phyloP scores from a whole-genome alignment of 2,113 vertebrate species.

The Dascyllus trimaculatus region DNA sequence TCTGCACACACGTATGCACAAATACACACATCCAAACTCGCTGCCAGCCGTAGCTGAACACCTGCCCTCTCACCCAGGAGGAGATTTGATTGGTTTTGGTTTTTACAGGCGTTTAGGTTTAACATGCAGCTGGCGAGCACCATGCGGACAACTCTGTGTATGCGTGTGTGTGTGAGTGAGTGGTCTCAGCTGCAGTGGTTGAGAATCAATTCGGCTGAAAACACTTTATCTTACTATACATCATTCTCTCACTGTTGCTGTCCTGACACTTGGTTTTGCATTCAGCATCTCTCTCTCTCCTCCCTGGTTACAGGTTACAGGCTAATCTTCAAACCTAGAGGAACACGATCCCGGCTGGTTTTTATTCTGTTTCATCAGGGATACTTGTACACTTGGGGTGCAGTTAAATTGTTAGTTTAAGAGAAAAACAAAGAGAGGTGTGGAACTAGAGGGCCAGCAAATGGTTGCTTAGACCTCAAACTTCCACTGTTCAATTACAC shows the following conservation, averaged over 20 bases:
- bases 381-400: conserved; percentile 11
- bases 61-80: conserved; percentile 60
- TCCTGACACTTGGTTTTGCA: conserved; percentile 7
- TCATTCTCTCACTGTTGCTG: conserved; percentile 27
- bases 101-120: conserved; percentile 66
- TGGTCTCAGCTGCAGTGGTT: conserved; percentile 66
- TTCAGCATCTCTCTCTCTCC: conserved; percentile 4
- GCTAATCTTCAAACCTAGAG: neutral
- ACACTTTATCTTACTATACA: conserved; percentile 42
- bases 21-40: conserved; percentile 49
- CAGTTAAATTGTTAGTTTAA: conserved; percentile 2
- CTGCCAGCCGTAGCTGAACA: conserved; percentile 50
- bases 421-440: conserved; percentile 10
- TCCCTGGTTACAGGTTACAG: conserved; percentile 10
- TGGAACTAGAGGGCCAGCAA: neutral
- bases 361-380: conserved; percentile 23
- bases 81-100: conserved; percentile 66
- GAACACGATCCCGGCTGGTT: neutral
- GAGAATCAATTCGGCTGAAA: conserved; percentile 67
- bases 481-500: neutral
- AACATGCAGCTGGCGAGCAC: conserved; percentile 48
- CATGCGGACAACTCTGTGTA: neutral
- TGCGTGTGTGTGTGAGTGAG: conserved; percentile 5
- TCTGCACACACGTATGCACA: conserved; percentile 2
- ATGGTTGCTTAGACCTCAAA: neutral